These are phyloP conservation scores for Characodon lateralis DNA, from an alignment of 2,797 vertebrate species.

Conservation along the genomic window DNA sequence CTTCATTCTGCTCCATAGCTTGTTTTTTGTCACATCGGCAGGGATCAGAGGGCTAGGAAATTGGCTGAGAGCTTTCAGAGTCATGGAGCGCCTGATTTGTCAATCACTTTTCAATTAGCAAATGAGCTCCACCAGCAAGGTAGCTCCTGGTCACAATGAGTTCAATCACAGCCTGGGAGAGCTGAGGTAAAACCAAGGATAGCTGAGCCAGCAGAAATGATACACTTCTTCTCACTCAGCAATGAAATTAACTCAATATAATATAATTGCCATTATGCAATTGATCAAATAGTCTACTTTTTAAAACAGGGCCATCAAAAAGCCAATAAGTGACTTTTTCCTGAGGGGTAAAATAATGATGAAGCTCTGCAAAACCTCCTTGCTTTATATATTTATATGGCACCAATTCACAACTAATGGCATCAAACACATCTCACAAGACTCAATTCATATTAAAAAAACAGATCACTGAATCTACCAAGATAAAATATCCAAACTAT, in stretches of 20 bases:
- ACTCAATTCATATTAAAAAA: neutral
- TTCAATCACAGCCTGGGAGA: constrained; percentile 36
- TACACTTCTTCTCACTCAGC: constrained; percentile 42
- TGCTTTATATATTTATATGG: neutral
- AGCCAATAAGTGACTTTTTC: constrained; percentile 23
- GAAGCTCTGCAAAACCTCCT: constrained; percentile 3
- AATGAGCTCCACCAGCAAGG: constrained; percentile 57
- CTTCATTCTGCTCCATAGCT: constrained; percentile 3
- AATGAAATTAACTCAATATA: constrained; percentile 65
- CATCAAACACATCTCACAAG: neutral
- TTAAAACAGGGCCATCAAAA: constrained; percentile 34
- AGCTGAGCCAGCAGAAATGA: constrained; percentile 70
- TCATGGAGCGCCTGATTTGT: constrained; percentile 67
- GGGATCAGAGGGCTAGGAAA: constrained; percentile 36
- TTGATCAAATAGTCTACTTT: constrained; percentile 31
- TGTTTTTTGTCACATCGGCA: neutral
- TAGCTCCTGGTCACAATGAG: constrained; percentile 37
- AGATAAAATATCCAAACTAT: too few species aligned
- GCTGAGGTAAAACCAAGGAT: constrained; percentile 40
- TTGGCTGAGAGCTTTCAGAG: constrained; percentile 61
- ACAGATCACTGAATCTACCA: too few species aligned
- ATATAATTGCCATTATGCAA: constrained; percentile 62
- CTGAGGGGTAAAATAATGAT: neutral
- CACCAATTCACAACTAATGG: neutral
- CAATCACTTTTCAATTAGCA: constrained; percentile 76